Conservation (phyloP, 2,113 vertebrate genomes). For the Mus musculus region DNA sequence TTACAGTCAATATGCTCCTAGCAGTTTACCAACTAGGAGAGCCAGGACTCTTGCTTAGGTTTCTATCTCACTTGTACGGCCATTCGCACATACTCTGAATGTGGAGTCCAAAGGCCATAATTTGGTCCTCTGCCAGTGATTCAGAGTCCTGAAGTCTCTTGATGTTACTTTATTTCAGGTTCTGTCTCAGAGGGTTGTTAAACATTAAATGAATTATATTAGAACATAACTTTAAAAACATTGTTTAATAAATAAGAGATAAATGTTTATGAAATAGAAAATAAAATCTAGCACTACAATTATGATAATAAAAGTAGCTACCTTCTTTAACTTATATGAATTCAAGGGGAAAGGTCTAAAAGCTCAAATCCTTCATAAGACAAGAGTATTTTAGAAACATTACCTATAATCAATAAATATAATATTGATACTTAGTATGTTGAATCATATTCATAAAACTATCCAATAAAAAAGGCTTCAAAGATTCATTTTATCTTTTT, state of each 20-base stretch:
- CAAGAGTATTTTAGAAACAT: background rate
- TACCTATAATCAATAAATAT: background rate
- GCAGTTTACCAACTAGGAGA: background rate
- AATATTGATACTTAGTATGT: background rate
- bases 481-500: background rate
- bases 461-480: background rate
- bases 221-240: background rate
- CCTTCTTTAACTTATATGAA: conserved; percentile 30
- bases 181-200: background rate
- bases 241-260: background rate
- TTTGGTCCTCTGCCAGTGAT: background rate
- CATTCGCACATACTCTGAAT: background rate
- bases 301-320: conserved; percentile 27
- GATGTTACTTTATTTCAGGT: background rate
- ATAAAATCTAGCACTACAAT: background rate
- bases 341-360: conserved; percentile 5
- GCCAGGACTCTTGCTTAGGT: background rate
- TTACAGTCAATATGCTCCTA: background rate
- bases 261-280: background rate
- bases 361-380: conserved; percentile 7
- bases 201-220: background rate
- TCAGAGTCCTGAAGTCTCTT: background rate
- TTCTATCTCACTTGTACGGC: background rate
- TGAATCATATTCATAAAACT: background rate
- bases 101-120: background rate